Evolutionary conservation across 2,797 vertebrate species (phyloP).

Genomic region (Darevskia mixta): DNA sequence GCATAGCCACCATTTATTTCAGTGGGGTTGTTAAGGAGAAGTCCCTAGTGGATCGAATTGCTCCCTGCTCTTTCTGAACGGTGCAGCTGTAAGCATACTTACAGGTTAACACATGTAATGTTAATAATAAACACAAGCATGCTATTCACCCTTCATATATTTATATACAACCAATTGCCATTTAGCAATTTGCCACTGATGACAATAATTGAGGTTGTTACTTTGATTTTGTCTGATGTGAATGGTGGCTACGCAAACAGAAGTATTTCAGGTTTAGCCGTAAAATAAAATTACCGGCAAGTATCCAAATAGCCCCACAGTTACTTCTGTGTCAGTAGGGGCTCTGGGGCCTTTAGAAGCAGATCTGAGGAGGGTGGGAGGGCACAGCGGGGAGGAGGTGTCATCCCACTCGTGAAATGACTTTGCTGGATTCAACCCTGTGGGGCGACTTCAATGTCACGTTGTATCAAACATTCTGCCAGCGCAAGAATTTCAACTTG

Average conservation of each 20-base stretch:
- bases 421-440: too few species aligned
- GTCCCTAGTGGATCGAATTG: not conserved
- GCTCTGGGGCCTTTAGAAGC: not conserved
- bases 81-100: not conserved
- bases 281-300: not conserved
- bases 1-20: conserved; percentile 1
- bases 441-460: too few species aligned
- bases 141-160: not conserved
- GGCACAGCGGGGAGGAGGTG: too few species aligned
- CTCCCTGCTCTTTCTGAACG: not conserved
- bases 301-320: not conserved
- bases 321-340: not conserved
- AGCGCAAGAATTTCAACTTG: too few species aligned
- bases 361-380: too few species aligned
- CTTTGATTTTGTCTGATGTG: not conserved
- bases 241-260: not conserved
- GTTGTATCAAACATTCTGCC: too few species aligned
- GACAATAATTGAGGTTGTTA: not conserved
- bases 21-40: not conserved
- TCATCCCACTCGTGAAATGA: too few species aligned
- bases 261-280: not conserved
- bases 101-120: not conserved
- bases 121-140: not conserved
- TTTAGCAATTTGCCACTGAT: not conserved
- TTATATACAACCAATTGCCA: not conserved